These are phyloP conservation scores for Rotaria socialis DNA, from an alignment of 2,888 invertebrate species.

Conservation along the genomic window DNA sequence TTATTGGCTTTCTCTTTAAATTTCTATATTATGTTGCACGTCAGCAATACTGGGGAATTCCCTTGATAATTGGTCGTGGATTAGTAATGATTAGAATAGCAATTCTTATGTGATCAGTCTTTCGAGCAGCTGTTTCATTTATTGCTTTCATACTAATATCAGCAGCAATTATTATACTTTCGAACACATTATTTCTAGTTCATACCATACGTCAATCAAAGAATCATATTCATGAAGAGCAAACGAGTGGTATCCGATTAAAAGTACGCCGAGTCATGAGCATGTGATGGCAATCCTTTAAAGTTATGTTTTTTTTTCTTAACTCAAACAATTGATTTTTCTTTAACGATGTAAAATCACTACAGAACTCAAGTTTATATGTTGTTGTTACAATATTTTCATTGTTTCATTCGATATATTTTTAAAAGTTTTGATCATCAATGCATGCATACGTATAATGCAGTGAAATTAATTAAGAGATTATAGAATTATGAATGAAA, in stretches of 20 bases:
- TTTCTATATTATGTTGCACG: not conserved
- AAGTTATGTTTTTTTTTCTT: no score
- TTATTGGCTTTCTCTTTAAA: not conserved
- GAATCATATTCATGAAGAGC: not conserved
- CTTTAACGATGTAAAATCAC: no score
- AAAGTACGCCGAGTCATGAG: no score
- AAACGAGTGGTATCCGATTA: not conserved
- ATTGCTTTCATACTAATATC: not conserved
- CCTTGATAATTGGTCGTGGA: not conserved
- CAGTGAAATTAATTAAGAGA: no score
- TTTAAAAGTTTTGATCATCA: no score
- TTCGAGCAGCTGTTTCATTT: not conserved
- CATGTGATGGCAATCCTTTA: no score
- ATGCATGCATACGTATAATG: no score
- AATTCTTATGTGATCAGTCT: not conserved
- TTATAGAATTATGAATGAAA: no score
- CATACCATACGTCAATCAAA: not conserved
- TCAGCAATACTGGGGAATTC: not conserved
- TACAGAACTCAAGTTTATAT: no score
- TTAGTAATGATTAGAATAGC: not conserved
- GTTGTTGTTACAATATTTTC: no score
- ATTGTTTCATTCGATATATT: no score
- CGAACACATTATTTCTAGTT: not conserved
- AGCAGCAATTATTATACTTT: not conserved
- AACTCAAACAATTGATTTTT: no score